Percentiles rank a stretch among this genome's conserved stretches.
Conservation (phyloP, 2,888 invertebrate species). For the Thera britannica region DNA sequence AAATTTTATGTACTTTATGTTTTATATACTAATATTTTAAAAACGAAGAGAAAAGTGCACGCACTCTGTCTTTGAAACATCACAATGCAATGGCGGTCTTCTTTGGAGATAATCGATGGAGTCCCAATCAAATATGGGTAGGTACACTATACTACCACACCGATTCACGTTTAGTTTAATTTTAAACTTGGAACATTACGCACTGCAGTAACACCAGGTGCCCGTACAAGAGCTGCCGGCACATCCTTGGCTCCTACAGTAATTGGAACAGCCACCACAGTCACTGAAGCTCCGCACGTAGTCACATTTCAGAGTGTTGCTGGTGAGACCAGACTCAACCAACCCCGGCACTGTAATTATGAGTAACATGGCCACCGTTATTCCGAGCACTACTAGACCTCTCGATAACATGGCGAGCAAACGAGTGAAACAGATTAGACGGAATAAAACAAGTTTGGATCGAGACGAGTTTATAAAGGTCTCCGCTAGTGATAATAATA, state of each 20-base stretch:
- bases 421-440: background rate
- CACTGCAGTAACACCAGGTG: slow-evolving; percentile 25
- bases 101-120: no score
- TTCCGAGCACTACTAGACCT: slow-evolving; percentile 11
- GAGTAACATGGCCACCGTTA: slow-evolving; percentile 5
- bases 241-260: slow-evolving; percentile 27
- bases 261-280: slow-evolving; percentile 19
- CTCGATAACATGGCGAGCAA: slow-evolving; percentile 10
- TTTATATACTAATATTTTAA: no score
- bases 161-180: background rate
- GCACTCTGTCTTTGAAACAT: no score
- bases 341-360: slow-evolving; percentile 3
- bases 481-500: background rate
- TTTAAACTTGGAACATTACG: background rate
- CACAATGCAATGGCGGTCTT: no score
- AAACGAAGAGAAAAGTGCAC: no score
- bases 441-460: background rate
- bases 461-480: slow-evolving; percentile 7
- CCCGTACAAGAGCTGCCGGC: slow-evolving; percentile 20
- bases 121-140: no score
- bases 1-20: no score
- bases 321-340: slow-evolving; percentile 20
- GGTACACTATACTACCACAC: background rate
- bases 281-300: slow-evolving; percentile 27
- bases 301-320: slow-evolving; percentile 23